Evolutionary conservation across 2,888 invertebrate genomes (phyloP).

Genomic region (Phortica magna): DNA sequence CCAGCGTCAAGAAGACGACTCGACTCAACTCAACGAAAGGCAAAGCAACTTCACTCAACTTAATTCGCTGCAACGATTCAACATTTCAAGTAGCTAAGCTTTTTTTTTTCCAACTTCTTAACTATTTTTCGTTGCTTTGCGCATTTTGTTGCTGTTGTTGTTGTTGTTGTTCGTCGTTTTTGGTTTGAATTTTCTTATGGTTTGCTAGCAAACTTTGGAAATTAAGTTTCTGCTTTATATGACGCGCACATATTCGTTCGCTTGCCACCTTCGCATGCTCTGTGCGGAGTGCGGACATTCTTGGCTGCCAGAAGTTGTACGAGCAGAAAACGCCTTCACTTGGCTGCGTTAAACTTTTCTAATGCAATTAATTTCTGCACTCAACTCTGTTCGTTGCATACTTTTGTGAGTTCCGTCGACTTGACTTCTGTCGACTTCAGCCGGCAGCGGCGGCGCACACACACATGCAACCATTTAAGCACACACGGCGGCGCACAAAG

Average conservation of each 20-base stretch:
- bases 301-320: constrained; percentile 58
- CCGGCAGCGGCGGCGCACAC: neutral
- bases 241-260: constrained; percentile 62
- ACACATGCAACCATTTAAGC: neutral
- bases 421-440: neutral
- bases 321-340: constrained; percentile 69
- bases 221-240: constrained; percentile 59
- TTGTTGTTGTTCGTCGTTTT: constrained; percentile 42
- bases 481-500: neutral
- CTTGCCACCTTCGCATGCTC: neutral
- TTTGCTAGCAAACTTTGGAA: constrained; percentile 65
- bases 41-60: neutral
- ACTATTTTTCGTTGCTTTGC: no score
- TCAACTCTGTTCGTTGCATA: constrained; percentile 54
- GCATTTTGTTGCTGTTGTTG: no score
- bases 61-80: neutral
- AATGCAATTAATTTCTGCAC: constrained; percentile 73
- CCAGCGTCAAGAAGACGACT: neutral
- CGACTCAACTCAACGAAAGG: neutral
- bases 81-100: neutral
- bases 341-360: constrained; percentile 66
- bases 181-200: constrained; percentile 32
- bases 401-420: constrained; percentile 28
- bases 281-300: neutral
- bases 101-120: neutral